A percentile compares a stretch with the other conserved stretches of the same genome.
phyloP scores from a whole-genome alignment of 2,888 invertebrate genomes.

The Adela reaumurella region DNA sequence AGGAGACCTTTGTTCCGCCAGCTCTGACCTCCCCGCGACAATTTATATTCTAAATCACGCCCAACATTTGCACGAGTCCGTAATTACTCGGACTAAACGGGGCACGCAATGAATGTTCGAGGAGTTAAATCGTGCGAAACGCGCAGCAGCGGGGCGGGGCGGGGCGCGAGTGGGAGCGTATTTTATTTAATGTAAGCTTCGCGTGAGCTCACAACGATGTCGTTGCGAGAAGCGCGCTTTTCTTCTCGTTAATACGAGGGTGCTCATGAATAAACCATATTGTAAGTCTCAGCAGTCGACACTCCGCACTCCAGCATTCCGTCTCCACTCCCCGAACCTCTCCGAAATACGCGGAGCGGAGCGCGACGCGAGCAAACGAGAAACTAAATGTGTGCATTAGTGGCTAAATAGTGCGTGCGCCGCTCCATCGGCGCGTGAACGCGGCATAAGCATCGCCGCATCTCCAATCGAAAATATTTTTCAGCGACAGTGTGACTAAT shows the following conservation, averaged over 20 bases:
- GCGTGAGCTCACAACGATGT: background rate
- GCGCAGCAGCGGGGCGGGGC: background rate
- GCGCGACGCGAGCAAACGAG: background rate
- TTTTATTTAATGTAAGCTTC: background rate
- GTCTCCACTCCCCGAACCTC: background rate
- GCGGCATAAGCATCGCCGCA: conserved; percentile 28
- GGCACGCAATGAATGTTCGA: background rate
- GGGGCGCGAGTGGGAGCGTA: background rate
- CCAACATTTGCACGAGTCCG: background rate
- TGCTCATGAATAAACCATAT: background rate
- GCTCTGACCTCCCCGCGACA: background rate
- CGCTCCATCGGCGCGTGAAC: conserved; percentile 19
- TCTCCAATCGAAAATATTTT: conserved; percentile 22
- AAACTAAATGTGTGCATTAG: too few relatives aligned
- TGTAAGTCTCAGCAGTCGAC: background rate
- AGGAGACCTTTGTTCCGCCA: too few relatives aligned
- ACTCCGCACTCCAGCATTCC: background rate
- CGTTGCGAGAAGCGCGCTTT: background rate
- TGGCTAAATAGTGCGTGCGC: background rate
- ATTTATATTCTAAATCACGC: background rate
- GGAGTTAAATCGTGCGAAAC: background rate
- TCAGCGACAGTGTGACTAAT: conserved; percentile 39
- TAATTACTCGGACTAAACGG: background rate
- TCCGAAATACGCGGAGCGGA: background rate
- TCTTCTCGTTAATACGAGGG: background rate